A percentile compares a stretch with the other conserved stretches of the same genome.
phyloP scores from a whole-genome alignment of 2,888 invertebrate genomes.

The Steinernema hermaphroditum region DNA sequence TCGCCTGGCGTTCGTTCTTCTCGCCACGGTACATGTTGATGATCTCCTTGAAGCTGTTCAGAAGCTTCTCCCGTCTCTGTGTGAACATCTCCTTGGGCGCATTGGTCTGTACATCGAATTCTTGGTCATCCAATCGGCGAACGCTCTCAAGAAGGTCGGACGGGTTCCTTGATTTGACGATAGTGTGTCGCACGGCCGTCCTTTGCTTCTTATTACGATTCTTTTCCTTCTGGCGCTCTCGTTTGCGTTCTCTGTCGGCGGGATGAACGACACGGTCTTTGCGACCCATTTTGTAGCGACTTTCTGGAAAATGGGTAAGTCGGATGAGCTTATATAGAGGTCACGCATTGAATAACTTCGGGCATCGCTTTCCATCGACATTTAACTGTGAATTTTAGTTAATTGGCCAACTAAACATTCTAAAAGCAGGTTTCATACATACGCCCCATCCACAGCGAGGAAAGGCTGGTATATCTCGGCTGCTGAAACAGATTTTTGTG shows the following conservation, averaged over 20 bases:
- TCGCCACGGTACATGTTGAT: slow-evolving; percentile 45
- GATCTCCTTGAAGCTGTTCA: slow-evolving; percentile 43
- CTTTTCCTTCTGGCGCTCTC: slow-evolving; percentile 73
- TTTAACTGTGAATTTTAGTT: no score
- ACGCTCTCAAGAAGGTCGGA: slow-evolving; percentile 89
- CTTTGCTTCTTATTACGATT: slow-evolving; percentile 98
- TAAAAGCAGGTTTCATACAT: no score
- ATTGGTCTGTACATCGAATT: slow-evolving; percentile 41
- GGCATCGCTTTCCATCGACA: no score
- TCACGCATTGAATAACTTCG: no score
- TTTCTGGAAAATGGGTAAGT: no score
- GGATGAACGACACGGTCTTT: slow-evolving; percentile 98
- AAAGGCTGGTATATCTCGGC: no score
- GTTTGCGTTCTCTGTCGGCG: slow-evolving; percentile 96
- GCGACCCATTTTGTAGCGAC: background rate
- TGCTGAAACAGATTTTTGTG: no score
- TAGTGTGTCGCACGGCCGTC: slow-evolving; percentile 91
- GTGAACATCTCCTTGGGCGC: slow-evolving; percentile 44
- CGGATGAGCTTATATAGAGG: no score
- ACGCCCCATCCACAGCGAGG: no score
- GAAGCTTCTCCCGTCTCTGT: slow-evolving; percentile 48
- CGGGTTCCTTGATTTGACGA: slow-evolving; percentile 96
- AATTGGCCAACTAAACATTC: no score
- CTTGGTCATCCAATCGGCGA: slow-evolving; percentile 98
- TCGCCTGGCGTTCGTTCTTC: slow-evolving; percentile 41